Evolutionary conservation across 2,113 vertebrate species (phyloP), one percentile per base, ranked within the genome.

Genomic region (Zapus hudsonius): DNA sequence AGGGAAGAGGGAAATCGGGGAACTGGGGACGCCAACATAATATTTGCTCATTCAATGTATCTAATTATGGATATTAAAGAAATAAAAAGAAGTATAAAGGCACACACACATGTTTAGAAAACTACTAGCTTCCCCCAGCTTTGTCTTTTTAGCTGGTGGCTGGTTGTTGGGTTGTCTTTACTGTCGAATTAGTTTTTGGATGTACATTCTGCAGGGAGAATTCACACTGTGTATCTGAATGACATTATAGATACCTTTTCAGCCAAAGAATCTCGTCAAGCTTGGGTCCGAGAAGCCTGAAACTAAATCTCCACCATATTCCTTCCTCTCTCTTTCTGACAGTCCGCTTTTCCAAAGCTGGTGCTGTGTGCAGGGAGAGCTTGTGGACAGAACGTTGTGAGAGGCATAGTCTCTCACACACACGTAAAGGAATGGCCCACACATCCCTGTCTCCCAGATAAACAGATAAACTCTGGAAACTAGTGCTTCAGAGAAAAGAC

Each of bases 231-330:
- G 23, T 81, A 63, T 94, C 70, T 23, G 78, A 91, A 90, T 83
- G 86, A 20, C 63, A 87, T 23, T 27, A 10, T 2, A 61, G 13
- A 61, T 36, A 27, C 20, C 16, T 57, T 75, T 96, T 81, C 84
- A 96, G 96, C 52, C 69, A 95, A 90, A 72, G 7, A 89, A 25
- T 85, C 57, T 78, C 78, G 81, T 47, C n/a, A 93, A 95, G 52
- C 0, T 78, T 96, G 31, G 36, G 72, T 79, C 31, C 33, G 52
- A 38, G 12, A 85, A 86, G 67, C 4, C 6, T 15, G 22, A 57
- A 25, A 86, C 0, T 25, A 94, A 95, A 90, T 52, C 1, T 0
- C 81, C 19, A 0, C 0, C 67, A 10, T 70, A 13, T 69, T 47
- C 87, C 55, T 86, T 74, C 79, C 15, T 23, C 7, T n/a, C 17